Evolutionary conservation across 2,888 invertebrate genomes (phyloP).

Genomic region (Rhyacophila evoluta): DNA sequence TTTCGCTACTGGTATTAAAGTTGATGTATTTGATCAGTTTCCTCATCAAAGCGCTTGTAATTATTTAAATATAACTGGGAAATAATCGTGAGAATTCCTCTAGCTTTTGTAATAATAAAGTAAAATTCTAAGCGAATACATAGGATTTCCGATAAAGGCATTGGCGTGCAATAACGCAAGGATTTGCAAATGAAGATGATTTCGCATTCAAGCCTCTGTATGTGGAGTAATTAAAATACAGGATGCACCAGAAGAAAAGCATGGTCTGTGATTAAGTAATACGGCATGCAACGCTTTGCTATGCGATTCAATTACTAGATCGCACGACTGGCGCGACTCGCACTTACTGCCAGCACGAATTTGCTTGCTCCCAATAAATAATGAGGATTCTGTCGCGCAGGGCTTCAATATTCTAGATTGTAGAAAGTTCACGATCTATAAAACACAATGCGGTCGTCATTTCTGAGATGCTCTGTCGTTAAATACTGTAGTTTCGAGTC

Average conservation of each 20-base stretch:
- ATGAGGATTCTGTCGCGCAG: slow-evolving; percentile 25
- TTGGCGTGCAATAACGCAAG: not conserved
- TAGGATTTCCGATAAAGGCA: not conserved
- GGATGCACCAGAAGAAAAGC: slow-evolving; percentile 16
- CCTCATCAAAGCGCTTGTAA: too few relatives aligned
- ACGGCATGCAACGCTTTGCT: slow-evolving; percentile 45
- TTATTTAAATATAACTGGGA: too few relatives aligned
- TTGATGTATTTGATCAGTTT: too few relatives aligned
- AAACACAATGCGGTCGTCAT: not conserved
- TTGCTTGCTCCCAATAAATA: slow-evolving; percentile 16
- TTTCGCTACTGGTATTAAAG: too few relatives aligned
- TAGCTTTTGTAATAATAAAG: too few relatives aligned
- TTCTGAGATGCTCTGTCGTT: not conserved
- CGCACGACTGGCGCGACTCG: slow-evolving; percentile 37
- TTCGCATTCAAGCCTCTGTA: not conserved
- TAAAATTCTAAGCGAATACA: too few relatives aligned
- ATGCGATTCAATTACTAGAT: slow-evolving; percentile 49
- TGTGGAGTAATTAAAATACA: not conserved
- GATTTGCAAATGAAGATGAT: not conserved
- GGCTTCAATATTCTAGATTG: slow-evolving; percentile 7
- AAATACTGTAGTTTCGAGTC: not conserved
- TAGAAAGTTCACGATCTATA: slow-evolving; percentile 24
- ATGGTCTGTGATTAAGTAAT: slow-evolving; percentile 45
- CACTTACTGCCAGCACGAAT: slow-evolving; percentile 9
- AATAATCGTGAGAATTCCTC: too few relatives aligned